A percentile compares a stretch with the other conserved stretches of the same genome.
Evolutionary conservation across 2,888 invertebrate genomes (phyloP).

Genomic region (Punctoribates punctum): DNA sequence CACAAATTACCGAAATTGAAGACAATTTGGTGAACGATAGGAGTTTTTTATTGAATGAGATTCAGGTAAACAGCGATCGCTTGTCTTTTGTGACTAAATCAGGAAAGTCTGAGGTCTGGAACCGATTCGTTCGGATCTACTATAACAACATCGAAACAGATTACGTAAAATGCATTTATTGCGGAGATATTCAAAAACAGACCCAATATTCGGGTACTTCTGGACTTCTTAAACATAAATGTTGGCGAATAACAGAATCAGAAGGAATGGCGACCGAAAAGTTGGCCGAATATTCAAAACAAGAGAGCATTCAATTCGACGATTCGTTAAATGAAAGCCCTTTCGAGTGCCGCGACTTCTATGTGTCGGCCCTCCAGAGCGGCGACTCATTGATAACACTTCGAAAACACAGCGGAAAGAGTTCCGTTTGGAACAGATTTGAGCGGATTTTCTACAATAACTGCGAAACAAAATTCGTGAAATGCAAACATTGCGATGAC

Average conservation of each 20-base stretch:
- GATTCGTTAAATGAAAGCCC: not conserved
- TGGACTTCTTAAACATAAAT: slow-evolving; percentile 12
- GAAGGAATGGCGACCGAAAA: not conserved
- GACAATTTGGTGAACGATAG: too few relatives aligned
- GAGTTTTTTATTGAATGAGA: too few relatives aligned
- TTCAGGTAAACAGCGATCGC: not conserved
- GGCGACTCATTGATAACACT: not conserved
- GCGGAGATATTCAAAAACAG: not conserved
- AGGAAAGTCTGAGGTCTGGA: slow-evolving; percentile 11
- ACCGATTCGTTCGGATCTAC: not conserved
- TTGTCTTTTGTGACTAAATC: not conserved
- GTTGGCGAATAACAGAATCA: not conserved
- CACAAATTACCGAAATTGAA: too few relatives aligned
- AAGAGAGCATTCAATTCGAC: too few relatives aligned
- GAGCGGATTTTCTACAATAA: slow-evolving; percentile 21
- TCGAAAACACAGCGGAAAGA: not conserved
- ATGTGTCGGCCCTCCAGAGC: not conserved
- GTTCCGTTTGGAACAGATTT: not conserved
- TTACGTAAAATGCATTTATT: not conserved
- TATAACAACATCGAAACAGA: not conserved
- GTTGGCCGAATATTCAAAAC: not conserved
- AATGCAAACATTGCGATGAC: not conserved
- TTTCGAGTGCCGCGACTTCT: not conserved
- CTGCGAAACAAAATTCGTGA: not conserved
- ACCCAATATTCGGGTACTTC: not conserved